phyloP scores from a whole-genome alignment of 30 jellyfish, hydroid and myxozoan genomes.

The Turritopsis rubra region DNA sequence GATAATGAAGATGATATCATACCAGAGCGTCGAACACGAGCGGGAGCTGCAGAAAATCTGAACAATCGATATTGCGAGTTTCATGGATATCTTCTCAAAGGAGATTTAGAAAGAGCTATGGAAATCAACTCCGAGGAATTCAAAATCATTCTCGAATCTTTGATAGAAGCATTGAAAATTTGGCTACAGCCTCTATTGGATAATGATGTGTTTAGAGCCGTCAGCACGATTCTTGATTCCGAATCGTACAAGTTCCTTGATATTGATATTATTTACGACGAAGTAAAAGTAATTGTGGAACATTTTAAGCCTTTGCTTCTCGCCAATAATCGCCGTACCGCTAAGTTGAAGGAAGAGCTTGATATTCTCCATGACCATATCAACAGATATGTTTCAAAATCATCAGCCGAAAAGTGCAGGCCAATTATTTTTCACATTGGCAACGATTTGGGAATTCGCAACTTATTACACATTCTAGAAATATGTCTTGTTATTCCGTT shows the following conservation, averaged over 20 bases:
- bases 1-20: not conserved
- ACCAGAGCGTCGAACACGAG: constrained; percentile 11
- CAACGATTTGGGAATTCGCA: not conserved
- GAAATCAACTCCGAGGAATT: not conserved
- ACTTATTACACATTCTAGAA: not conserved
- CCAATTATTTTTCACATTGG: constrained; percentile 6
- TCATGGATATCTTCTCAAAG: constrained; percentile 4
- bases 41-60: not conserved
- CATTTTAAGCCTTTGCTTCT: not conserved
- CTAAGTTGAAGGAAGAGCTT: not conserved
- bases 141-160: not conserved
- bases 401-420: not conserved
- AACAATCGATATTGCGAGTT: not conserved
- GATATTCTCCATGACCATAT: constrained; percentile 4
- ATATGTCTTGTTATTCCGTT: not conserved
- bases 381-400: not conserved
- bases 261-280: not conserved
- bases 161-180: not conserved
- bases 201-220: not conserved
- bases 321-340: not conserved
- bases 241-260: not conserved
- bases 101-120: not conserved
- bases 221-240: not conserved
- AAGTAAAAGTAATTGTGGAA: too few species aligned
- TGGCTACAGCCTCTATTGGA: not conserved